Percentiles rank a stretch among this genome's conserved stretches.
These are phyloP conservation scores for Rhinella marina DNA, from an alignment of 2,797 vertebrate genomes.

Conservation along the genomic window DNA sequence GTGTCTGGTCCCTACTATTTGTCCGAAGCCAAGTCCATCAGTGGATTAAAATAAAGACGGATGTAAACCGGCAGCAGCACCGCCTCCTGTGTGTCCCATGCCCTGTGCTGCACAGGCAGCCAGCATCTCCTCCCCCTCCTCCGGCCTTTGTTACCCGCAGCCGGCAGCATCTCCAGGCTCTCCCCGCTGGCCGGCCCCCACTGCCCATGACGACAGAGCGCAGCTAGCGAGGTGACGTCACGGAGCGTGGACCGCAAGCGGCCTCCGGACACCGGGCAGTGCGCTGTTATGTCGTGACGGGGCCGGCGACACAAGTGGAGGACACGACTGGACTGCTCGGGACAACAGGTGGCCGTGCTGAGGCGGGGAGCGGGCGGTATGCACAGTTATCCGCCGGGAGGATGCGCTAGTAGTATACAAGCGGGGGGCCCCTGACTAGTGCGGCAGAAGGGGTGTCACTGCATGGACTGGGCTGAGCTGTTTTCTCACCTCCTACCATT, in stretches of 20 bases:
- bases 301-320: background rate
- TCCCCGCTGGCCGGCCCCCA: slow-evolving; percentile 20
- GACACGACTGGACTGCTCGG: background rate
- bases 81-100: background rate
- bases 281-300: background rate
- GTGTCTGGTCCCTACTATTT: no score
- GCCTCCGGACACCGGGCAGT: background rate
- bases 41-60: no score
- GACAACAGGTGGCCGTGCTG: slow-evolving; percentile 28
- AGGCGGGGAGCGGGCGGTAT: background rate
- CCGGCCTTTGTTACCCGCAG: slow-evolving; percentile 9
- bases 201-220: slow-evolving; percentile 52
- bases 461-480: no score
- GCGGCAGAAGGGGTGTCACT: no score
- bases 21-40: no score
- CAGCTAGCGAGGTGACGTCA: slow-evolving; percentile 57
- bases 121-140: background rate
- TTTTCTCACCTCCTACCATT: no score
- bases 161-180: background rate
- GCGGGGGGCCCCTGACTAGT: background rate
- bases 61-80: no score
- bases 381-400: background rate
- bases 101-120: background rate
- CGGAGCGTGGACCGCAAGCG: slow-evolving; percentile 45
- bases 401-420: no score